Conservation (phyloP, 2,888 invertebrate species). For the Chymomyza procnemis region DNA sequence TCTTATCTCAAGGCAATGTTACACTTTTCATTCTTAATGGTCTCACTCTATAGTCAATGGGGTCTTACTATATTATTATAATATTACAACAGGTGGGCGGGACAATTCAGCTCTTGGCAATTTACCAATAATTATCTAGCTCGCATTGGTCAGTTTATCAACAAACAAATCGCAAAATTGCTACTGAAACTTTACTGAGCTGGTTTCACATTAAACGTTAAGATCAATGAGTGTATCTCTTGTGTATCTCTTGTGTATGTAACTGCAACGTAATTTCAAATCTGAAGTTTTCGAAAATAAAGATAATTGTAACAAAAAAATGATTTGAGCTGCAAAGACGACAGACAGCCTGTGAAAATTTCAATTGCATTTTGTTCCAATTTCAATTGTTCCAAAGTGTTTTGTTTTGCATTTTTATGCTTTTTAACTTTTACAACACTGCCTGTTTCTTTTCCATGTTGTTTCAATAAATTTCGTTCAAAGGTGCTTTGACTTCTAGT, state of each 20-base stretch:
- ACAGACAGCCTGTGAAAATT: no score
- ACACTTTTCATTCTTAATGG: slow-evolving; percentile 23
- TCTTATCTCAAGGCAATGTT: slow-evolving; percentile 37
- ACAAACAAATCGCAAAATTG: slow-evolving; percentile 63
- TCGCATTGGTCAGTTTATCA: slow-evolving; percentile 63
- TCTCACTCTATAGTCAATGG: slow-evolving; percentile 9
- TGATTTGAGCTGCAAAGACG: background rate
- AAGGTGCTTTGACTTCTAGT: no score
- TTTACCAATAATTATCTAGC: slow-evolving; percentile 55
- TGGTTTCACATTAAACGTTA: background rate
- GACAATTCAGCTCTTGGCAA: slow-evolving; percentile 23
- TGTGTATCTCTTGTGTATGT: background rate
- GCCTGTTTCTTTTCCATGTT: no score
- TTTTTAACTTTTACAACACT: no score
- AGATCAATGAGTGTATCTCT: background rate
- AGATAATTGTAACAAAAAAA: background rate
- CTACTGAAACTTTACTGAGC: slow-evolving; percentile 9
- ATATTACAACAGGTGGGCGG: slow-evolving; percentile 48
- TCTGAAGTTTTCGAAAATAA: background rate
- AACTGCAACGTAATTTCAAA: background rate
- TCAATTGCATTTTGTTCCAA: no score
- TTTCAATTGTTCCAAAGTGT: no score
- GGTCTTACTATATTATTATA: background rate
- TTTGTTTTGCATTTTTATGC: no score
- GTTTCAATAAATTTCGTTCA: no score